Evolutionary conservation across 2,888 invertebrate genomes (phyloP).

Genomic region (Polia nebulosa): DNA sequence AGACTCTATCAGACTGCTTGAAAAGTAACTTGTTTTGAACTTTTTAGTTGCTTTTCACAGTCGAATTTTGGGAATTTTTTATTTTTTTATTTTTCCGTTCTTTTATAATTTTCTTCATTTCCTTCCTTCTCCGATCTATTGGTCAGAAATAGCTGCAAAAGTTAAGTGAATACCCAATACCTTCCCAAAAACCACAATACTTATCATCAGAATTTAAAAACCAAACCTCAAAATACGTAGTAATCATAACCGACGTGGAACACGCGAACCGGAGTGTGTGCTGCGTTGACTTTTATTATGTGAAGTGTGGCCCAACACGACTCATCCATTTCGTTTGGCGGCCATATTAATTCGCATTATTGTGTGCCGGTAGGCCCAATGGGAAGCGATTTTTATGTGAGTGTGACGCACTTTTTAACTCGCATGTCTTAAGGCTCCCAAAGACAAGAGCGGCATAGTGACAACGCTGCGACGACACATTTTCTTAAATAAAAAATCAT

Average conservation of each 20-base stretch:
- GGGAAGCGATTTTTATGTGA: slow-evolving; percentile 10
- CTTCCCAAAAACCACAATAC: not conserved
- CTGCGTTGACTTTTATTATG: slow-evolving; percentile 32
- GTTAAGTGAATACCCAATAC: not conserved
- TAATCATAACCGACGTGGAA: slow-evolving; percentile 7
- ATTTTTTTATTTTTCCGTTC: no score
- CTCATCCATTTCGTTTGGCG: slow-evolving; percentile 46
- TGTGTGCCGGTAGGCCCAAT: slow-evolving; percentile 10
- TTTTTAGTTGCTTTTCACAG: no score
- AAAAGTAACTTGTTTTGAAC: no score
- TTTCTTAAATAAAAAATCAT: no score
- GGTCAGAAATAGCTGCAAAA: no score
- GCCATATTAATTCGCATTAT: slow-evolving; percentile 24
- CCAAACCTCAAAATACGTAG: slow-evolving; percentile 1
- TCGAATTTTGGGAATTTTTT: no score
- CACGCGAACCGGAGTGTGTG: slow-evolving; percentile 26
- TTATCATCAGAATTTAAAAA: not conserved
- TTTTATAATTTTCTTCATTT: no score
- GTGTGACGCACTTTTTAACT: slow-evolving; percentile 9
- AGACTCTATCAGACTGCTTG: no score
- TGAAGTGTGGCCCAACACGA: slow-evolving; percentile 41
- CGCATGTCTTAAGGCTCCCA: no score
- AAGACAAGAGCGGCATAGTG: no score
- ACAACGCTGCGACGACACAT: no score
- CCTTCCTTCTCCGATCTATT: no score